Base-by-base conservation (phyloP, 2,888 invertebrate genomes). In the Epicampocera succincta region DNA sequence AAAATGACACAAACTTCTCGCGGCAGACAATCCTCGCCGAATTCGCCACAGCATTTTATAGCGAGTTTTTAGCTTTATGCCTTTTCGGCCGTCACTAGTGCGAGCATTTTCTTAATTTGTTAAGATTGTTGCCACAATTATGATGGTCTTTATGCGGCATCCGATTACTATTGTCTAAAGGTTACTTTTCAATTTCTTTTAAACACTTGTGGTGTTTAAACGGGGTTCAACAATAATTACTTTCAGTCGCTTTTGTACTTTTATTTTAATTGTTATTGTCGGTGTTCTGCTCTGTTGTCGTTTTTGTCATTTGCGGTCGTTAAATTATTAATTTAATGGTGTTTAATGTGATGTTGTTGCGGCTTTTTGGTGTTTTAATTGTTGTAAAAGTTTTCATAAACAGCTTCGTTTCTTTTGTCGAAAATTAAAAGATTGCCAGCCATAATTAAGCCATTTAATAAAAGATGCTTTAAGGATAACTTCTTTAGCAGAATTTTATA, bases 141-240 rank as follows among this genome's bases (percentile, higher is more conserved):
- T 56, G 15, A 33, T 56, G 15, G 11, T 25, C n/a, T 52, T 52
- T 52, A 15, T 42, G 11, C 5, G 21, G 19, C 11, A 44, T 33
- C n/a, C 8, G 11, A 11, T 42, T 17, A 65, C 56, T 40, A 29
- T 5, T 13, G 46, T 38, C 56, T 48, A 40, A 44, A 66, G 48
- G 65, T 66, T 66, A 58, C 54, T 77, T 71, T 63, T 56, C 56
- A 71, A 77, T 71, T 77, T 69, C 38, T 54, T 61, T 74, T 56
- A 56, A 63, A 40, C 38, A 38, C 38, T 61, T 66, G 46, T 9
- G 44, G 17, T 46, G 44, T 54, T 61, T 52, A 69, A 69, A 56
- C 58, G 25, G 25, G 61, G 48, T 63, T 77, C 29, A 66, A 29
- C 56, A 38, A 40, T 48, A 77, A 71, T 77, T 77, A 77, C 56